These are phyloP conservation scores for Apostichopus leukothele DNA, from an alignment of 53 echinoderm and acorn worm genomes.

Conservation along the genomic window DNA sequence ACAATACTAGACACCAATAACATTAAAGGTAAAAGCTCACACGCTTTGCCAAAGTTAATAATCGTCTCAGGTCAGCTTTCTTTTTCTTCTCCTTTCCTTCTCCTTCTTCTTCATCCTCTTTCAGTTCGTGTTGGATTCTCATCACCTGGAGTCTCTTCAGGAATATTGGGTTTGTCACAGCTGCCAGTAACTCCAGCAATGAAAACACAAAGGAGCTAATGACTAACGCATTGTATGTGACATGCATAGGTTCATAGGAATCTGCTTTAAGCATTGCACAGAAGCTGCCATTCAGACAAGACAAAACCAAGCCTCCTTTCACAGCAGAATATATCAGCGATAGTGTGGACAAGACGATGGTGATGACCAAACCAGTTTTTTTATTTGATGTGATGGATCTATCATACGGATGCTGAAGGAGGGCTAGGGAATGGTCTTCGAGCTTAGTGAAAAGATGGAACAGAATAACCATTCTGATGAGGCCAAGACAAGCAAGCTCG, in stretches of 20 bases:
- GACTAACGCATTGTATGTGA: constrained; percentile 76
- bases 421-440: constrained; percentile 73
- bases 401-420: constrained; percentile 72
- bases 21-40: neutral
- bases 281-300: constrained; percentile 20
- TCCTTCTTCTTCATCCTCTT: constrained; percentile 58
- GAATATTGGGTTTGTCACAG: constrained; percentile 61
- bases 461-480: constrained; percentile 72
- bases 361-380: constrained; percentile 53
- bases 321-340: constrained; percentile 68
- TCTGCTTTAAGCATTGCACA: constrained; percentile 58
- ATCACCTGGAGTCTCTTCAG: constrained; percentile 61
- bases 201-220: constrained; percentile 79
- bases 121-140: constrained; percentile 67
- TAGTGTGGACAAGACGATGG: constrained; percentile 58
- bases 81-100: constrained; percentile 52
- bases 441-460: constrained; percentile 83
- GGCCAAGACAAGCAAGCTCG: constrained; percentile 78
- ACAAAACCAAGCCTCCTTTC: constrained; percentile 82
- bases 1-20: no score
- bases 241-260: constrained; percentile 68
- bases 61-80: constrained; percentile 62
- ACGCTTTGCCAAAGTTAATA: constrained; percentile 76
- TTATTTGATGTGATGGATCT: constrained; percentile 55
- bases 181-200: constrained; percentile 62